A percentile compares a stretch with the other conserved stretches of the same genome.
These are phyloP conservation scores for Heloderma charlesbogerti DNA, from an alignment of 2,113 vertebrate species.

Conservation along the genomic window DNA sequence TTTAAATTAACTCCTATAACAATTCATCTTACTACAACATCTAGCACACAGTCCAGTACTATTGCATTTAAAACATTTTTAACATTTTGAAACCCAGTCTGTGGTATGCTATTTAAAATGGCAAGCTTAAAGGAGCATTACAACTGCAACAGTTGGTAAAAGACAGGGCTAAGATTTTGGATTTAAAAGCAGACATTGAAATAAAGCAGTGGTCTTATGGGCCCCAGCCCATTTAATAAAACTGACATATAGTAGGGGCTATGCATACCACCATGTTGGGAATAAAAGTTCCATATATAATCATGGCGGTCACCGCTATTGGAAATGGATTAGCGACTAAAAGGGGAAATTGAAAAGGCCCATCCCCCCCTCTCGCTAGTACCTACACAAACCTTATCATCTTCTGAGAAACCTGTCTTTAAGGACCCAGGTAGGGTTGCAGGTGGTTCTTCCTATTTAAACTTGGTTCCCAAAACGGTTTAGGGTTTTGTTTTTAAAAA, in stretches of 20 bases:
- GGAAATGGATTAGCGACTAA: too few species aligned
- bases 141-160: background rate
- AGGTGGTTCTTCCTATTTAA: background rate
- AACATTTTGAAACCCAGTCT: background rate
- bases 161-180: background rate
- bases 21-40: background rate
- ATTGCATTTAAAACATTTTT: background rate
- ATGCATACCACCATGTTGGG: background rate
- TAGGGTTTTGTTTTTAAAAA: background rate
- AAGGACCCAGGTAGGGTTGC: background rate
- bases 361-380: background rate
- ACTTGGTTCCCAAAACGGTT: background rate
- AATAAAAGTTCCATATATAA: background rate
- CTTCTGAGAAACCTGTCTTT: background rate
- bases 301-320: background rate
- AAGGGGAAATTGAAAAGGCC: too few species aligned
- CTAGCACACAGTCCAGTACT: too few species aligned
- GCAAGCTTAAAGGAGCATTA: background rate
- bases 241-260: background rate
- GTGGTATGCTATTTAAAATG: background rate
- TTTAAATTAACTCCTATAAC: background rate
- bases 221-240: background rate
- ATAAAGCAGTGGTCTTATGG: background rate
- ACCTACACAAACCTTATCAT: background rate
- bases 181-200: background rate